phyloP scores from a whole-genome alignment of 2,888 invertebrate species.

The Geophilus truncorum region DNA sequence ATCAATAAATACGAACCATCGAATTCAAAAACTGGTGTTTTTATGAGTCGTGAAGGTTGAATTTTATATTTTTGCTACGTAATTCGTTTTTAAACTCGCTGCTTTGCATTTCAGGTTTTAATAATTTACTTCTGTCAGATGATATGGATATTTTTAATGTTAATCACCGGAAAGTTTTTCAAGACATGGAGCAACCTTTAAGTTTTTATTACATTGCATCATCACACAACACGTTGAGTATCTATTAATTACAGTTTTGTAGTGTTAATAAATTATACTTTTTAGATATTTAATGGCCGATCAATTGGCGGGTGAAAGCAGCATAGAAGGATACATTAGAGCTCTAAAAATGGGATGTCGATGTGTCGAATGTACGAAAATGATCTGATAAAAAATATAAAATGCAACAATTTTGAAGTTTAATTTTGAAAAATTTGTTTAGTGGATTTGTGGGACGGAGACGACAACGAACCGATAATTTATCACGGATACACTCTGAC shows the following conservation, averaged over 20 bases:
- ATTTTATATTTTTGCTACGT: not conserved
- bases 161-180: conserved; percentile 51
- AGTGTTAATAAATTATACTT: too few species aligned
- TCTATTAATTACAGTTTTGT: too few species aligned
- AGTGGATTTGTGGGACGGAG: conserved; percentile 61
- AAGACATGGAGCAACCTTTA: conserved; percentile 58
- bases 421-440: not conserved
- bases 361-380: conserved; percentile 56
- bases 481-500: conserved; percentile 57
- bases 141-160: conserved; percentile 54
- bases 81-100: not conserved
- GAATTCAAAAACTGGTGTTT: conserved; percentile 40
- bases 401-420: not conserved
- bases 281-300: conserved; percentile 56
- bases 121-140: conserved; percentile 50
- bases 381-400: not conserved
- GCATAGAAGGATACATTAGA: conserved; percentile 58
- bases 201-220: conserved; percentile 57
- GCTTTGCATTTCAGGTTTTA: conserved; percentile 47
- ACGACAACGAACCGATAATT: conserved; percentile 55
- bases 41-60: conserved; percentile 42
- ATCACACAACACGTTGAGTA: conserved; percentile 62
- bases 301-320: conserved; percentile 58
- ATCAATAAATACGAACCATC: conserved; percentile 47
- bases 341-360: conserved; percentile 57